phyloP scores from a whole-genome alignment of 2,888 invertebrate species.

The Drosophila melanosoma region DNA sequence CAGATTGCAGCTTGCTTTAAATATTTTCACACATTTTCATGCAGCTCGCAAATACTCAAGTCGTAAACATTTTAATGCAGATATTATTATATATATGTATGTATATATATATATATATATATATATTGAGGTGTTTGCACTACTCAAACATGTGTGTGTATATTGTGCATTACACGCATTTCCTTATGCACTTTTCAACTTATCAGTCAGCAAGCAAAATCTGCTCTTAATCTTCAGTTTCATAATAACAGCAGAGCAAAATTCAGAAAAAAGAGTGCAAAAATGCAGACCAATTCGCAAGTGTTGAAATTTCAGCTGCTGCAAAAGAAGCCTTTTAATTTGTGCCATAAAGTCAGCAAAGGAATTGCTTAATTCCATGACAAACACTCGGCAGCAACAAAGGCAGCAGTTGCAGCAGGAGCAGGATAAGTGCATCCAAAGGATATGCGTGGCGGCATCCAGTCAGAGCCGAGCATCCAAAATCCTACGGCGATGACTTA shows the following conservation, averaged over 20 bases:
- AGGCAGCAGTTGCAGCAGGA: neutral
- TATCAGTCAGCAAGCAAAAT: constrained; percentile 54
- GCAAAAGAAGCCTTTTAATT: constrained; percentile 66
- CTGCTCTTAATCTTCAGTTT: constrained; percentile 64
- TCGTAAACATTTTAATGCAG: constrained; percentile 13
- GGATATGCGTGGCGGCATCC: constrained; percentile 15
- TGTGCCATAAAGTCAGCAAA: constrained; percentile 67
- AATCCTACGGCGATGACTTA: constrained; percentile 64
- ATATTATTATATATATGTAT: neutral
- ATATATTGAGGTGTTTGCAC: constrained; percentile 29
- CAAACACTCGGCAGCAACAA: constrained; percentile 53
- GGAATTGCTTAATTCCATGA: constrained; percentile 76
- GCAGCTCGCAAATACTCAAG: constrained; percentile 12
- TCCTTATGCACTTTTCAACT: constrained; percentile 35
- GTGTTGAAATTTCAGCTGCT: constrained; percentile 11
- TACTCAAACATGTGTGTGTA: neutral
- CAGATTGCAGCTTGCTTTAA: neutral
- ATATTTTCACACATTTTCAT: neutral
- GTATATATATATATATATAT: neutral
- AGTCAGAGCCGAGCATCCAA: constrained; percentile 1
- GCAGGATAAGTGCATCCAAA: constrained; percentile 28
- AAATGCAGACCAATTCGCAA: neutral
- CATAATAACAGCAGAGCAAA: constrained; percentile 21
- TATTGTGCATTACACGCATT: constrained; percentile 16
- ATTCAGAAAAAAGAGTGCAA: neutral